Conservation (phyloP, 1,140 invertebrate species). For the Manduca sexta region DNA sequence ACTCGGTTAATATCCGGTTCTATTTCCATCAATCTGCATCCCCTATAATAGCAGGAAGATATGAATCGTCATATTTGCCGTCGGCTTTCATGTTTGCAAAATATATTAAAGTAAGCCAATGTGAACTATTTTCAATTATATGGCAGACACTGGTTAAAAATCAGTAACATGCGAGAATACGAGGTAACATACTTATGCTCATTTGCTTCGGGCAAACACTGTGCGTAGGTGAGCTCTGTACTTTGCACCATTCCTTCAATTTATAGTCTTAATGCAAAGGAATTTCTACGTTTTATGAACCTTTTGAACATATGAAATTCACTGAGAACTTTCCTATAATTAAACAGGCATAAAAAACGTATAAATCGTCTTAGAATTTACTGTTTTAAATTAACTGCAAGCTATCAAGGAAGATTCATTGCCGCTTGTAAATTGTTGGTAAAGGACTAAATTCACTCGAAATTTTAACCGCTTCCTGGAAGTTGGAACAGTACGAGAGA, state of each 20-base stretch:
- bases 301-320: not conserved
- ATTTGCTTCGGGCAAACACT: slow-evolving; percentile 23
- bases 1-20: too few species aligned
- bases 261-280: slow-evolving; percentile 33
- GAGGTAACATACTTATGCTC: slow-evolving; percentile 6
- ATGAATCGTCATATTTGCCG: too few species aligned
- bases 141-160: not conserved
- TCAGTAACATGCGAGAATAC: slow-evolving; percentile 4
- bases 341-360: too few species aligned
- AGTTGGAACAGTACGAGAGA: slow-evolving; percentile 1
- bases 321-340: not conserved
- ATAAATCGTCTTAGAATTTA: too few species aligned
- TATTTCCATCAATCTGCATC: too few species aligned
- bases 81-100: too few species aligned
- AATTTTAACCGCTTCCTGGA: slow-evolving; percentile 16
- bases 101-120: too few species aligned
- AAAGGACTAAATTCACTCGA: slow-evolving; percentile 3
- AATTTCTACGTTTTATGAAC: slow-evolving; percentile 10
- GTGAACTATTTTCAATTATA: not conserved
- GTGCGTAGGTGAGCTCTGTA: slow-evolving; percentile 44
- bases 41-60: too few species aligned
- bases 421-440: too few species aligned
- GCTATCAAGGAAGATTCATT: too few species aligned
- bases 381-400: too few species aligned
- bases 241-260: slow-evolving; percentile 50